Evolutionary conservation across 2,113 vertebrate genomes (phyloP).

Genomic region (Gobius niger): DNA sequence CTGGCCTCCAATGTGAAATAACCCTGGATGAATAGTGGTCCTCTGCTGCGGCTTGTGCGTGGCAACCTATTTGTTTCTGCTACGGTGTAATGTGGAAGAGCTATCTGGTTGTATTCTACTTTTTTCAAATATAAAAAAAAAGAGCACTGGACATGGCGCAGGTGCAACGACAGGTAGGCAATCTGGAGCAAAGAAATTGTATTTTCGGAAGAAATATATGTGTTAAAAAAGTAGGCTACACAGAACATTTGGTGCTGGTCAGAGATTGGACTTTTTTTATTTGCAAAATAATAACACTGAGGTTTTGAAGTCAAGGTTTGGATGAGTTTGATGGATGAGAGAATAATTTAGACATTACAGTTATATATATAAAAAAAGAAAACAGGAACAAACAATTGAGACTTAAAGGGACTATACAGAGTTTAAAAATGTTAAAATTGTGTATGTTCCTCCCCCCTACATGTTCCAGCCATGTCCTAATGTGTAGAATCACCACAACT

Average conservation of each 20-base stretch:
- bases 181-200: not conserved
- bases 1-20: conserved; percentile 34
- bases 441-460: too few species aligned
- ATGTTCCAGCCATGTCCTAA: too few species aligned
- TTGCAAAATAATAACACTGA: too few species aligned
- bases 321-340: too few species aligned
- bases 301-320: too few species aligned
- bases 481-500: too few species aligned
- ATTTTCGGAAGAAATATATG: conserved; percentile 8
- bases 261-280: too few species aligned
- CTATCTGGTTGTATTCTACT: conserved; percentile 6
- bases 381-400: too few species aligned
- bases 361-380: too few species aligned
- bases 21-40: conserved; percentile 19
- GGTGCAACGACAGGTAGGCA: not conserved
- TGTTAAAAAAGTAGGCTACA: not conserved
- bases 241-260: not conserved
- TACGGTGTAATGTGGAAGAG: not conserved
- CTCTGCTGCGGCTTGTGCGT: not conserved
- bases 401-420: too few species aligned
- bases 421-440: too few species aligned
- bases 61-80: conserved; percentile 2
- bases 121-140: not conserved
- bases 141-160: not conserved
- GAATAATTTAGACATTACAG: too few species aligned